Percentiles rank a stretch among this genome's conserved stretches.
phyloP scores from a whole-genome alignment of 2,888 invertebrate species.

The Polietes domitor region DNA sequence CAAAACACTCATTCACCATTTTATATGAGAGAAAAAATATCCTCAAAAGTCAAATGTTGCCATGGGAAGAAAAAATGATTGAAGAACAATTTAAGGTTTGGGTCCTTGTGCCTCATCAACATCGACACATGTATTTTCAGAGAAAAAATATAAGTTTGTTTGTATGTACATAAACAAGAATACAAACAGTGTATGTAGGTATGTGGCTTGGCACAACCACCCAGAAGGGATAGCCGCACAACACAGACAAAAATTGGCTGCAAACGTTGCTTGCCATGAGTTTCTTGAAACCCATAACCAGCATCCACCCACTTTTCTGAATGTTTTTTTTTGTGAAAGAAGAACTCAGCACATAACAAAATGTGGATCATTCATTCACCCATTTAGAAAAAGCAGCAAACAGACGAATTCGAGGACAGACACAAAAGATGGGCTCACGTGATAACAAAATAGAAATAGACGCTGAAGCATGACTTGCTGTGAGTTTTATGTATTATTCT shows the following conservation, averaged over 20 bases:
- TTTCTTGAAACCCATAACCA: conserved; percentile 33
- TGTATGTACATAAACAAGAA: not conserved
- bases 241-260: not conserved
- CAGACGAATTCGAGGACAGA: conserved; percentile 6
- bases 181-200: not conserved
- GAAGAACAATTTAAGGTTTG: conserved; percentile 21
- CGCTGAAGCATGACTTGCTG: not conserved
- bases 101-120: not conserved
- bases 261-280: not conserved
- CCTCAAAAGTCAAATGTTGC: not conserved
- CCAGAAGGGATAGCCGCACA: too few species aligned
- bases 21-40: not conserved
- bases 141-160: too few species aligned
- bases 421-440: not conserved
- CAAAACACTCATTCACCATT: not conserved
- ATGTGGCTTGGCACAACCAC: not conserved
- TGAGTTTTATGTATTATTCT: too few species aligned
- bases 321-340: not conserved
- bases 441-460: not conserved
- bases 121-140: not conserved
- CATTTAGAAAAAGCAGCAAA: conserved; percentile 28
- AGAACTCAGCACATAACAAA: not conserved
- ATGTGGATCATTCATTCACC: conserved; percentile 38
- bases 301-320: conserved; percentile 61
- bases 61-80: not conserved